Base-by-base conservation (phyloP, 2,888 invertebrate genomes). In the Apamea anceps region DNA sequence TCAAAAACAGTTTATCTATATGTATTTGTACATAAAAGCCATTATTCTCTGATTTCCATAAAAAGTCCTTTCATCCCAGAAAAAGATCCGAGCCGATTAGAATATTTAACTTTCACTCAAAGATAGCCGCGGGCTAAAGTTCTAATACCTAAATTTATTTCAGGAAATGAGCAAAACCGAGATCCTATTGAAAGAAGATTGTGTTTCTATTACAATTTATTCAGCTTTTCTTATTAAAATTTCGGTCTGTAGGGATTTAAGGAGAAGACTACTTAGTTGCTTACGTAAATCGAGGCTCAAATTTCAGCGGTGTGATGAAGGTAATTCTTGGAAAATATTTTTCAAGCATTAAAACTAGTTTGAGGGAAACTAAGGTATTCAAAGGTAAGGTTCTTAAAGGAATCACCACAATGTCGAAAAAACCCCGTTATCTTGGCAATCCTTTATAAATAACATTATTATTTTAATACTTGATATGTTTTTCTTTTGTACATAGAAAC, bases 91-190 rank as follows among this genome's bases (percentile, higher is more conserved):
- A 76, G 37, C 15, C 45, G 72, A 76, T 86, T 76, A 75, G 65
- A 84, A 84, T 81, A 87, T 82, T 74, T 68, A 68, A 67, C 67
- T 77, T 81, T 75, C 63, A 32, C 25, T 74, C 28, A 65, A 18
- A 18, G 25, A 77, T 70, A 63, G 65, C 71, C 73, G 13, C 51
- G 25, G 60, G 75, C 65, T 63, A 77, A 80, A 79, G 75, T 77
- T 79, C 67, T 60, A 79, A 79, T 85, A 82, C 77, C 77, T 79
- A 82, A 85, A 82, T 85, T 81, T 76, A 54, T 62, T 79, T 60
- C 45, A 77, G 74, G 67, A 87, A 85, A 81, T 85, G 74, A 81
- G 76, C 72, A 71, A 80, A 76, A 68, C 65, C 25, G 12, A 37
- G 60, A 82, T 76, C 73, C 67, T 63, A 82, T 85, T 79, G 74